These are phyloP conservation scores for Xestoiulus laeticollis DNA, from an alignment of 2,888 invertebrate genomes.

Conservation along the genomic window DNA sequence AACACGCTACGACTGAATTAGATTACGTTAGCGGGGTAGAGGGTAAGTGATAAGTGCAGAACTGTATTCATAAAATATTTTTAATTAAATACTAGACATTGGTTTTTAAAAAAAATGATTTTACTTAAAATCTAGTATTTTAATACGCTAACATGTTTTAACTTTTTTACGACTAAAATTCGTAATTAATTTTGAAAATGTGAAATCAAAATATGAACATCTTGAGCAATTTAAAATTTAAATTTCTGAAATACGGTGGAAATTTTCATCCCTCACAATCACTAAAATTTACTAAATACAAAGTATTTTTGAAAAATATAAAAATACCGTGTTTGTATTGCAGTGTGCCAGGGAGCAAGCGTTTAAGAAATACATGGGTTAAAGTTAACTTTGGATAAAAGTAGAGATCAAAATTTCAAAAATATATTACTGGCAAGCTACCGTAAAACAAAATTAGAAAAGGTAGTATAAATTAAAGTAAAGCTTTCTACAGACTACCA, in stretches of 20 bases:
- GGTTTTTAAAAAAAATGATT: too few species aligned
- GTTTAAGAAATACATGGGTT: not conserved
- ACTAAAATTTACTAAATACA: not conserved
- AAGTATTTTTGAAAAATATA: slow-evolving; percentile 25
- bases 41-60: not conserved
- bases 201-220: too few species aligned
- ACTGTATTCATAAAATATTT: not conserved
- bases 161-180: too few species aligned
- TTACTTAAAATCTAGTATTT: too few species aligned
- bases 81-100: too few species aligned
- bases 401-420: not conserved
- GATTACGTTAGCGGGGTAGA: not conserved
- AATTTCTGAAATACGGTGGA: not conserved
- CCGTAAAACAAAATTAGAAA: not conserved
- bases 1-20: not conserved
- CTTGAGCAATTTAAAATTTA: too few species aligned
- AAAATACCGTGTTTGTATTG: not conserved
- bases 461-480: too few species aligned
- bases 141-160: too few species aligned
- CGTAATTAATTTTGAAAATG: too few species aligned
- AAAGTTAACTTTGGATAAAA: not conserved
- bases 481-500: too few species aligned
- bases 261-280: not conserved
- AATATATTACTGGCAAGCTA: not conserved
- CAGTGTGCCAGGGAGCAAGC: slow-evolving; percentile 21